A percentile compares a stretch with the other conserved stretches of the same genome.
Conservation (phyloP, 2,113 vertebrate genomes). For the Megaptera novaeangliae region DNA sequence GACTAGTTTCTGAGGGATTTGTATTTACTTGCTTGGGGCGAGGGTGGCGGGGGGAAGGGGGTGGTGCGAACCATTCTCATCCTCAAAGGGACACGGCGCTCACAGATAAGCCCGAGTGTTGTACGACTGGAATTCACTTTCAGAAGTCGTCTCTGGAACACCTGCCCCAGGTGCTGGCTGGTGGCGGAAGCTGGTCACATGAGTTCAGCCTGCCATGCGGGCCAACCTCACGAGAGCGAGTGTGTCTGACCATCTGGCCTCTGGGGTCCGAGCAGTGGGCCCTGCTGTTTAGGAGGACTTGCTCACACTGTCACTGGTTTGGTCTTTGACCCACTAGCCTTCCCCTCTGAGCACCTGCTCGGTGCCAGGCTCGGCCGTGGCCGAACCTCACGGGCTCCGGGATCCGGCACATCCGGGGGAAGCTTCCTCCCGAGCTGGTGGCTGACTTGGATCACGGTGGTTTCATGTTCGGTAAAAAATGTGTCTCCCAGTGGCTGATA, state of each 20-base stretch:
- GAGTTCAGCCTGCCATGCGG: not conserved
- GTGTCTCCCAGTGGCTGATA: not conserved
- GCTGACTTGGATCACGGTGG: not conserved
- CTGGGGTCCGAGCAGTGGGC: rapidly evolving
- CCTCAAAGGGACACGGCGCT: not conserved
- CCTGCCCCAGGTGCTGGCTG: not conserved
- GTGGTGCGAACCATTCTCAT: not conserved
- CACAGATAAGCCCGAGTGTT: not conserved
- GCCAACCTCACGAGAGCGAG: rapidly evolving
- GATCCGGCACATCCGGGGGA: not conserved
- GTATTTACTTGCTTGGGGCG: not conserved
- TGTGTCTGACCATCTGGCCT: not conserved
- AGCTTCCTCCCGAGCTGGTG: too few species aligned
- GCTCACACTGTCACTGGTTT: rapidly evolving
- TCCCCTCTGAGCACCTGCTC: not conserved
- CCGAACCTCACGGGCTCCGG: not conserved
- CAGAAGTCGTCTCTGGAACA: not conserved
- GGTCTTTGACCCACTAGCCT: rapidly evolving
- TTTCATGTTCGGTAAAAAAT: not conserved
- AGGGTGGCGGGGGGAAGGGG: not conserved
- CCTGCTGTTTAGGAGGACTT: not conserved
- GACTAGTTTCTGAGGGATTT: not conserved
- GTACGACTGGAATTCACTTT: not conserved
- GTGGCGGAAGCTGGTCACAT: not conserved
- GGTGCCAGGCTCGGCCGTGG: rapidly evolving